Evolutionary conservation across 2,888 invertebrate genomes (phyloP), one percentile per base, ranked within the genome.

Genomic region (Polyommatus iphigenia): DNA sequence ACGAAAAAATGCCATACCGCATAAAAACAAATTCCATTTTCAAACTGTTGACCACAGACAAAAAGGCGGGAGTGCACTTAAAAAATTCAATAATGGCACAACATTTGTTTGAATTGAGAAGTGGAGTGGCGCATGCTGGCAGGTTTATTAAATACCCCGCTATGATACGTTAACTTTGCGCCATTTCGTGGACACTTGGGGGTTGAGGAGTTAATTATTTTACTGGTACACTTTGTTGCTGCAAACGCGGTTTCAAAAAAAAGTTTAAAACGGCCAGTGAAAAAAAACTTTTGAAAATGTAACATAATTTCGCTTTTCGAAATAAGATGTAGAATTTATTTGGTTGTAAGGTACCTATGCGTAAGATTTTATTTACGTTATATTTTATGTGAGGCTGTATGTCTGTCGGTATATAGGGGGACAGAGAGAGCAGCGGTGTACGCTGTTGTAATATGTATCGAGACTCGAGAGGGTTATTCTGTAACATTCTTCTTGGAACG

Each of bases 71-170:
- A 82, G 80, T 79, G 76, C 80, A 80, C 80, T 81, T 78, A 59
- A 78, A 80, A 81, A 80, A 81, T 82, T 83, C 81, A 85, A 86
- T 86, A 86, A 84, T 83, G 83, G 83, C 83, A 85, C 83, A 84
- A 84, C 89, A 89, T 88, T 90, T 89, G 87, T 88, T 88, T 89
- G 89, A 87, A 87, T 87, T 85, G 83, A 84, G 79, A 83, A 91
- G 91, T 87, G 91, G 20, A 67, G 67, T 32, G 89, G 87, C 89
- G 85, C 90, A 87, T 89, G 89, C 87, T 84, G 90, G 82, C 85
- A 83, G 83, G 86, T 87, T 89, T 89, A 89, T 88, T 88, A 88
- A 88, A 89, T 87, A 86, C 84, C 84, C 84, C 84, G 84, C 85
- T 85, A 88, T 83, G 84, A 85, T 83, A 84, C 83, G 81, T 81